phyloP scores from a whole-genome alignment of 2,888 invertebrate genomes.

The Sepioteuthis lessoniana region DNA sequence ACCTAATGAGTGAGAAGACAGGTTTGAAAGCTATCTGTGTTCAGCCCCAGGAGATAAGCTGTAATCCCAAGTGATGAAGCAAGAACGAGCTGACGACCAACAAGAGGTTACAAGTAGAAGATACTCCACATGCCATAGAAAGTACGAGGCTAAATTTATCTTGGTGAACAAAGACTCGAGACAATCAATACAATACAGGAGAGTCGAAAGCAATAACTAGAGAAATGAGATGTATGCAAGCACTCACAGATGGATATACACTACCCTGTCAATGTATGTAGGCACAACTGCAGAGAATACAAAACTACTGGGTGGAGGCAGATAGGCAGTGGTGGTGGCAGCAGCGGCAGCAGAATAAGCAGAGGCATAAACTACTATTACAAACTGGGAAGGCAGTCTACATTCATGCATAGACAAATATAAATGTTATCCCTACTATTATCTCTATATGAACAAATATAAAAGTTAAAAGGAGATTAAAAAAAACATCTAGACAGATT shows the following conservation, averaged over 20 bases:
- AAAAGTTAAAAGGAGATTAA: too few relatives aligned
- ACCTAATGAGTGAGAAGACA: not conserved
- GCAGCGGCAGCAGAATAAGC: too few relatives aligned
- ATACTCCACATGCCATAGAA: not conserved
- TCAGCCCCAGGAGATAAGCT: not conserved
- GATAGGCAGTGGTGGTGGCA: too few relatives aligned
- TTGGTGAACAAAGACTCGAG: not conserved
- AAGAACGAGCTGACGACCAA: not conserved
- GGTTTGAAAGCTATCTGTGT: not conserved
- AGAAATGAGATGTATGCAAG: not conserved
- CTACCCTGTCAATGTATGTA: too few relatives aligned
- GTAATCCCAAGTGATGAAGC: not conserved
- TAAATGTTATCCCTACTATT: too few relatives aligned
- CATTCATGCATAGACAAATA: too few relatives aligned
- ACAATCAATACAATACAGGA: not conserved
- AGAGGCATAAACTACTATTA: too few relatives aligned
- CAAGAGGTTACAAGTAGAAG: not conserved
- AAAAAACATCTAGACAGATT: too few relatives aligned
- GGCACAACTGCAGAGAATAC: too few relatives aligned
- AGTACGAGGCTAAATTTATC: slow-evolving; percentile 20
- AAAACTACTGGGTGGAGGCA: too few relatives aligned
- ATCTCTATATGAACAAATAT: too few relatives aligned
- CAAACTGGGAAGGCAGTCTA: too few relatives aligned
- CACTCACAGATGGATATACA: not conserved
- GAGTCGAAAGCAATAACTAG: not conserved